These are phyloP conservation scores for Liodrosophila aerea DNA, from an alignment of 2,888 invertebrate genomes.

Conservation along the genomic window DNA sequence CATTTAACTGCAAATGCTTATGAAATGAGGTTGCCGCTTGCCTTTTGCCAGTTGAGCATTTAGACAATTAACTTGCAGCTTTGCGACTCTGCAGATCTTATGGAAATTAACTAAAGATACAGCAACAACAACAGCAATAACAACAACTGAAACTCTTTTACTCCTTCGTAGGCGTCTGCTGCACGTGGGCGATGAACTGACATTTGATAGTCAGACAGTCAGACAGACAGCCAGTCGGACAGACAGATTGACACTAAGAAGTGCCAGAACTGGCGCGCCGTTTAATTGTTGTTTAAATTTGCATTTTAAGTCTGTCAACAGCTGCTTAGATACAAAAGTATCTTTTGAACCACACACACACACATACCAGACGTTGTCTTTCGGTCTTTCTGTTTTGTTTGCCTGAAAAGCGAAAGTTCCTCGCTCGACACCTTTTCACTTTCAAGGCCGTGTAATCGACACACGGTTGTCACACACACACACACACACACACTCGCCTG, in stretches of 20 bases:
- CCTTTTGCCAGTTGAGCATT: constrained; percentile 25
- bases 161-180: constrained; percentile 23
- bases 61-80: background rate
- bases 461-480: constrained; percentile 47
- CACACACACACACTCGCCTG: constrained; percentile 17
- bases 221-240: background rate
- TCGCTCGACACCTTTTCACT: constrained; percentile 80
- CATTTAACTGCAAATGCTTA: constrained; percentile 65
- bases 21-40: constrained; percentile 66
- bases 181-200: constrained; percentile 54
- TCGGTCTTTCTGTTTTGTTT: too few relatives aligned
- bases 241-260: background rate
- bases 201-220: constrained; percentile 51
- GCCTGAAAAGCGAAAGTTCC: constrained; percentile 53
- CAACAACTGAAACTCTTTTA: constrained; percentile 7
- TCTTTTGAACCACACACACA: constrained; percentile 17
- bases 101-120: background rate
- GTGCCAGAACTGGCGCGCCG: constrained; percentile 57
- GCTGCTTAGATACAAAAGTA: constrained; percentile 12
- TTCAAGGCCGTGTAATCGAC: constrained; percentile 79
- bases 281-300: constrained; percentile 58
- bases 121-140: constrained; percentile 1
- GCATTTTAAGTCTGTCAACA: constrained; percentile 43
- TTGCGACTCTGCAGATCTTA: background rate
- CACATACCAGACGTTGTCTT: background rate